Base-by-base conservation (phyloP, 2,113 vertebrate species). In the Pica pica region DNA sequence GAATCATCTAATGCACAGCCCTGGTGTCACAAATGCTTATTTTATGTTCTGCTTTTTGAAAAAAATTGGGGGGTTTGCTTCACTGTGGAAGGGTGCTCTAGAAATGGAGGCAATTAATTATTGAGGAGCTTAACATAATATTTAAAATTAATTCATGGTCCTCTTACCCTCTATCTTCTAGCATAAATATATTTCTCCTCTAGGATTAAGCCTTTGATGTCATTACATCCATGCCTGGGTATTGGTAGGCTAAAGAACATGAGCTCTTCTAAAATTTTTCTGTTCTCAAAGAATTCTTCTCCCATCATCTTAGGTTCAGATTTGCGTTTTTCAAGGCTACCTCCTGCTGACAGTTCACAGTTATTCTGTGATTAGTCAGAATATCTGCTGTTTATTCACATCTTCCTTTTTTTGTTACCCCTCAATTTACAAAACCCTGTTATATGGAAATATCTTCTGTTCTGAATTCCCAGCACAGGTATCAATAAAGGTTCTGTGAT, bases 51-150 rank as follows among this genome's bases (percentile, higher is more conserved):
- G 11, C 16, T 26, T 76, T 73, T 63, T 55, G 20, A 27, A 78
- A 77, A 18, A 82, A 55, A 2, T 5, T 1, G 3, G 2, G 4
- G 11, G 9, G 5, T 30, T 61, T 41, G 2, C 15, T 63, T 31
- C 33, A 33, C 8, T 23, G 4, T 42, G 21, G 15, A 84, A 69
- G 18, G 3, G 1, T 64, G 8, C 4, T 41, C 8, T 69, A 61
- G 37, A 77, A 92, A n/a, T 23, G 3, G 7, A 31, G 13, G 7
- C 4, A 39, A 35, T 13, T 59, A 71, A 59, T 59, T 86, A 27
- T 4, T 46, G n/a, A 50, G 7, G 9, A 67, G 7, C 20, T 85
- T 75, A 17, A 44, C 14, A 10, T 30, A 87, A 12, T n/a, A 63
- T 26, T 10, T 53, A 55, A 85, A 85, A 90, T 41, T 50, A 88